These are phyloP conservation scores for Pseudopipra pipra DNA, from an alignment of 2,113 vertebrate genomes.

Conservation along the genomic window DNA sequence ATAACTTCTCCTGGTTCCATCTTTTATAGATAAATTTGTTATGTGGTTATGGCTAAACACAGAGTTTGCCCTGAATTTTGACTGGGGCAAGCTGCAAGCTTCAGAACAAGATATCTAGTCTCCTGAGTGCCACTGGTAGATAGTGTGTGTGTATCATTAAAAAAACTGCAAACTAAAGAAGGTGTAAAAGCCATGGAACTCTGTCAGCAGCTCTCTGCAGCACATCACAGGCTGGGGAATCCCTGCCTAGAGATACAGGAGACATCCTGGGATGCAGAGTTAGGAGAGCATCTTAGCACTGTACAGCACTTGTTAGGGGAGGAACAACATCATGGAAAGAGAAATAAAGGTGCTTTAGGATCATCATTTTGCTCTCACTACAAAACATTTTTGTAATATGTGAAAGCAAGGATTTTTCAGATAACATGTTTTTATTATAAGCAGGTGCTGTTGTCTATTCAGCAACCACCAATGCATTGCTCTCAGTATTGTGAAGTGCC, in stretches of 20 bases:
- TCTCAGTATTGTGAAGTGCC: not conserved
- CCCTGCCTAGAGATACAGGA: not conserved
- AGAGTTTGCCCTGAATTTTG: not conserved
- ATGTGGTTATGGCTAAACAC: not conserved
- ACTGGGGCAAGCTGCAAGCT: not conserved
- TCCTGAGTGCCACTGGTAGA: not conserved
- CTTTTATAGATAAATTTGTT: accelerated
- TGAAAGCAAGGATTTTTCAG: not conserved
- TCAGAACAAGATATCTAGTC: accelerated
- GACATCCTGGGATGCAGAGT: too few species aligned
- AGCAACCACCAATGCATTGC: not conserved
- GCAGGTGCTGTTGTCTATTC: not conserved
- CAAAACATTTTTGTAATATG: not conserved
- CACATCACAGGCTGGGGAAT: not conserved
- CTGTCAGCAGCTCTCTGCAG: not conserved
- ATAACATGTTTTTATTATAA: not conserved
- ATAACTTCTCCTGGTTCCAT: not conserved
- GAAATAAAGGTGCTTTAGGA: not conserved
- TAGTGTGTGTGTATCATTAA: not conserved
- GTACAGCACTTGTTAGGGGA: not conserved
- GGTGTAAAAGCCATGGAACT: not conserved
- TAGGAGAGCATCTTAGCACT: not conserved
- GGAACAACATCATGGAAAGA: not conserved
- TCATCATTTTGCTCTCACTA: not conserved
- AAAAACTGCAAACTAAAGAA: not conserved